Conservation (phyloP, 2,113 vertebrate species). For the Dasyornis broadbenti region DNA sequence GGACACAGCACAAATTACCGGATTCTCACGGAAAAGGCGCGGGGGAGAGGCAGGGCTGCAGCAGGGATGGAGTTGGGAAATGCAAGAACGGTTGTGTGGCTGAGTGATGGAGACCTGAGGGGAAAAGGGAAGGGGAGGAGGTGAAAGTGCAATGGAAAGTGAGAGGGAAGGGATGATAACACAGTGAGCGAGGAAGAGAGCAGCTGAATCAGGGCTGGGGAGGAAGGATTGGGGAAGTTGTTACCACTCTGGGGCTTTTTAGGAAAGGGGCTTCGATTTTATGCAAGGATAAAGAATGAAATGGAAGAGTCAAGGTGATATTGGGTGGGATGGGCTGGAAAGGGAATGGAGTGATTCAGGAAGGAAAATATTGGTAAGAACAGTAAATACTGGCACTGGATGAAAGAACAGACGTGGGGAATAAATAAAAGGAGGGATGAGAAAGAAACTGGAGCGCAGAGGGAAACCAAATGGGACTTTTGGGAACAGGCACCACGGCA, state of each 20-base stretch:
- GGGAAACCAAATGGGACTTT: background rate
- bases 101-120: background rate
- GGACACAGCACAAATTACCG: background rate
- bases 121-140: background rate
- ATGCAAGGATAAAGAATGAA: background rate
- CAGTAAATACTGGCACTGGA: background rate
- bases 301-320: background rate
- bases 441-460: background rate
- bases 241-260: background rate
- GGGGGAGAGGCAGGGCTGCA: background rate
- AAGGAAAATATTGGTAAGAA: background rate
- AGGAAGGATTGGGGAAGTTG: background rate
- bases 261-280: background rate
- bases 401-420: background rate
- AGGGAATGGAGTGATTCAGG: background rate
- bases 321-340: background rate
- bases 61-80: background rate
- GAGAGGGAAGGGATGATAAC: background rate
- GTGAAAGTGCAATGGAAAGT: background rate
- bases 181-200: background rate
- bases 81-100: background rate
- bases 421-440: background rate
- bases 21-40: background rate
- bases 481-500: background rate
- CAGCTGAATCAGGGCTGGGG: background rate